phyloP scores from a whole-genome alignment of 1,140 invertebrate species.

The Aphis gossypii region DNA sequence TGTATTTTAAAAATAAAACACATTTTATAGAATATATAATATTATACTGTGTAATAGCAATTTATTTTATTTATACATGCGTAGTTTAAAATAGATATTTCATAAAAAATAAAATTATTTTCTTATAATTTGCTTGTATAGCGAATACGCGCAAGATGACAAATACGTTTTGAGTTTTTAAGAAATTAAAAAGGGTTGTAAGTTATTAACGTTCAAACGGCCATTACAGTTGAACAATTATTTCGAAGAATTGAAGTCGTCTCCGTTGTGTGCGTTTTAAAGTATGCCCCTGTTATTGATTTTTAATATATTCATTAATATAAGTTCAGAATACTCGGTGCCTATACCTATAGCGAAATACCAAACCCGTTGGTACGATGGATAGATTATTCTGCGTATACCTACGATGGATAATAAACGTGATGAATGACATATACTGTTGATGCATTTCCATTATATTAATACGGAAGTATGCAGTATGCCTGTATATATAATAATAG shows the following conservation, averaged over 20 bases:
- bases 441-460: background rate
- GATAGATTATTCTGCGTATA: background rate
- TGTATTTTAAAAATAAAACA: background rate
- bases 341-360: background rate
- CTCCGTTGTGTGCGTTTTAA: background rate
- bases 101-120: background rate
- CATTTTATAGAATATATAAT: background rate
- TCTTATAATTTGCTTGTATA: background rate
- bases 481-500: background rate
- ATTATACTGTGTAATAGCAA: background rate
- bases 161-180: background rate
- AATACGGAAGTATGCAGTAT: background rate
- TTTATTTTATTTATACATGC: background rate
- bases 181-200: background rate
- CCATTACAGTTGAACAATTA: background rate
- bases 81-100: background rate
- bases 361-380: background rate
- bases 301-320: slow-evolving; percentile 5
- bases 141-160: background rate
- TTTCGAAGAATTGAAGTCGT: background rate
- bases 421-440: background rate
- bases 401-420: background rate
- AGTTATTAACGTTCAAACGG: background rate
- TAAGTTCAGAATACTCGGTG: background rate
- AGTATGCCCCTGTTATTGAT: background rate